Evolutionary conservation across 1,140 invertebrate species (phyloP).

Genomic region (Bombus difficillimus): DNA sequence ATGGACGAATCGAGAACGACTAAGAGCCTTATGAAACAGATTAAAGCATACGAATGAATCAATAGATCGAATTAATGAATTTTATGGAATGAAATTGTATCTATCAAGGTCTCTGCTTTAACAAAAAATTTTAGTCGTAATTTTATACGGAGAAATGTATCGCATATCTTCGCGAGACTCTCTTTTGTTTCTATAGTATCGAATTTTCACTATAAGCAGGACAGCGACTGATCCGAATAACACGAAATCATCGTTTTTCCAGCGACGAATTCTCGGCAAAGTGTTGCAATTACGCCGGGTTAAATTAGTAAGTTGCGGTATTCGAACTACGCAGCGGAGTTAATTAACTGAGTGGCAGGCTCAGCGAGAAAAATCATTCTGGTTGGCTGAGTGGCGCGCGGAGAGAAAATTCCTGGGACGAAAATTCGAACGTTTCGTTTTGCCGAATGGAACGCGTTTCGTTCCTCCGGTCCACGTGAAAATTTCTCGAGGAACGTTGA

Average conservation of each 20-base stretch:
- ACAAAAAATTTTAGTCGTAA: no score
- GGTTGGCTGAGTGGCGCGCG: no score
- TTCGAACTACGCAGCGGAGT: constrained; percentile 21
- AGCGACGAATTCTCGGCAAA: not conserved
- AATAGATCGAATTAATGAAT: not conserved
- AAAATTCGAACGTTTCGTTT: constrained; percentile 21
- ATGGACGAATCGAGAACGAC: not conserved
- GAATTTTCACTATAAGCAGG: not conserved
- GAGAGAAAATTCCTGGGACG: not conserved
- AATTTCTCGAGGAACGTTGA: not conserved
- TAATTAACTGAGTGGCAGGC: constrained; percentile 34
- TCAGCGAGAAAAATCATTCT: constrained; percentile 26
- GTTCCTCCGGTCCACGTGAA: not conserved
- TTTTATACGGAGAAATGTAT: not conserved
- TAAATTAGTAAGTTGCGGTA: constrained; percentile 31
- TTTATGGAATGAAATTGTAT: not conserved
- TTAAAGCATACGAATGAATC: not conserved
- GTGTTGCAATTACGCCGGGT: constrained; percentile 22
- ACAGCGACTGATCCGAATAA: not conserved
- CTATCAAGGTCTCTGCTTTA: no score
- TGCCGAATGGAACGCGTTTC: not conserved
- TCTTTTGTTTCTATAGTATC: not conserved
- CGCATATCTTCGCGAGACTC: not conserved
- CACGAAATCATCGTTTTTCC: no score
- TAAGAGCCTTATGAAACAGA: not conserved